Base-by-base conservation (phyloP, 2,888 invertebrate genomes). In the Nesidiocoris tenuis region DNA sequence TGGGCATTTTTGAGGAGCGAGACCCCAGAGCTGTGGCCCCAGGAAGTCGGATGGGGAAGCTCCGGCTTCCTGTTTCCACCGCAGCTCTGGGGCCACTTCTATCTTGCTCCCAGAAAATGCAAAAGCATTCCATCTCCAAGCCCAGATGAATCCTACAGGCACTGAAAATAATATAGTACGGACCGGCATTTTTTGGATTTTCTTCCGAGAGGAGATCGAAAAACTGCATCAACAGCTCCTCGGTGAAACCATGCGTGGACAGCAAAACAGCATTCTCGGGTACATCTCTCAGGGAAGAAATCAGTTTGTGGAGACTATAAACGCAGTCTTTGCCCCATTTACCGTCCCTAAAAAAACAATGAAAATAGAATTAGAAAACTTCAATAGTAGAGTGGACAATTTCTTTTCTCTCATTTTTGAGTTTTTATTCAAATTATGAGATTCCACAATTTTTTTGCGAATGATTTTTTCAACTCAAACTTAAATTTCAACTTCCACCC, bases 231-330 rank as follows among this genome's bases (percentile, higher is more conserved):
- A 78, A 75, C 39, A 78, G 75, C 22, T 59, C 55, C n/a, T 61
- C 18, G 2, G 74, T 75, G 64, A 78, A 78, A 16, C 78, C 78
- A 24, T 71, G 64, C 19, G 74, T 25, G 1, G 77, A 76, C 16
- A 78, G 72, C n/a, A 61, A n/a, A 12, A 76, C 54, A n/a, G 74
- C 63, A 57, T 78, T 78, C 55, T 76, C 77, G n/a, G 74, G 71
- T 5, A 68, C 54, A 22, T 78, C 78, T 57, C 78, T 68, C n/a
- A 78, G 18, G 1, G 70, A 61, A n/a, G 77, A 74, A 59, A 74
- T 77, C 2, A 78, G 57, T 55, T 77, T 77, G 56, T 78, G 76
- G 18, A 78, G 66, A 39, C 78, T 74, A 65, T 75, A 74, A 1
- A 75, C 71, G 21, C 75, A 74, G 17, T 78, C 78, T 71, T 78